These are phyloP conservation scores for Drosophila diplacantha DNA, from an alignment of 2,888 invertebrate genomes.

Conservation along the genomic window DNA sequence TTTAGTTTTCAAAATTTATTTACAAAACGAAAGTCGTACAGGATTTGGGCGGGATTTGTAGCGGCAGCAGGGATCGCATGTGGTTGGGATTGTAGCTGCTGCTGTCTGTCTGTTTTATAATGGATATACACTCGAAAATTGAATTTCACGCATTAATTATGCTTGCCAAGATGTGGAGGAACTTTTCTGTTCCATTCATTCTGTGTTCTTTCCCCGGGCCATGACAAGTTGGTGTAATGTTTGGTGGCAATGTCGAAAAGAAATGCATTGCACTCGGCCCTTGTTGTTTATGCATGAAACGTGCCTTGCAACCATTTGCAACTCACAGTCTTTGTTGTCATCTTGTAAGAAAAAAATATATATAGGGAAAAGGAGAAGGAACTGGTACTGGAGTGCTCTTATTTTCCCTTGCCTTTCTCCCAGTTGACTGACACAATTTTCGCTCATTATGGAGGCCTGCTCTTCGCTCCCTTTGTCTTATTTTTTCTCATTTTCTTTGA, in stretches of 20 bases:
- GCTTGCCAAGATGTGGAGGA: slow-evolving; percentile 19
- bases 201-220: neutral
- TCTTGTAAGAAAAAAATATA: neutral
- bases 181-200: neutral
- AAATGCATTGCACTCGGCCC: slow-evolving; percentile 36
- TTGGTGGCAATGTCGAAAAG: slow-evolving; percentile 27
- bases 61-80: neutral
- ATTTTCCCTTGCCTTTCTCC: slow-evolving; percentile 8
- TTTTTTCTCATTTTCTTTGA: slow-evolving; percentile 15
- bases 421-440: slow-evolving; percentile 63
- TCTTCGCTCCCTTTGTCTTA: slow-evolving; percentile 21
- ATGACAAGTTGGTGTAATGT: slow-evolving; percentile 26
- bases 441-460: slow-evolving; percentile 63
- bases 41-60: slow-evolving; percentile 32
- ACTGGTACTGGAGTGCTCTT: neutral
- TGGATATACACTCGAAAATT: slow-evolving; percentile 19
- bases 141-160: slow-evolving; percentile 38
- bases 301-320: slow-evolving; percentile 13
- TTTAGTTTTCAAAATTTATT: slow-evolving; percentile 33
- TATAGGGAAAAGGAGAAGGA: neutral
- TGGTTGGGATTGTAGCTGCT: slow-evolving; percentile 1
- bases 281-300: slow-evolving; percentile 61
- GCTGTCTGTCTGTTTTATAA: slow-evolving; percentile 24
- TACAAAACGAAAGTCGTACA: slow-evolving; percentile 18
- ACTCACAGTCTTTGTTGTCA: neutral